Conservation (phyloP, 2,888 invertebrate genomes). For the Colletes collaris region DNA sequence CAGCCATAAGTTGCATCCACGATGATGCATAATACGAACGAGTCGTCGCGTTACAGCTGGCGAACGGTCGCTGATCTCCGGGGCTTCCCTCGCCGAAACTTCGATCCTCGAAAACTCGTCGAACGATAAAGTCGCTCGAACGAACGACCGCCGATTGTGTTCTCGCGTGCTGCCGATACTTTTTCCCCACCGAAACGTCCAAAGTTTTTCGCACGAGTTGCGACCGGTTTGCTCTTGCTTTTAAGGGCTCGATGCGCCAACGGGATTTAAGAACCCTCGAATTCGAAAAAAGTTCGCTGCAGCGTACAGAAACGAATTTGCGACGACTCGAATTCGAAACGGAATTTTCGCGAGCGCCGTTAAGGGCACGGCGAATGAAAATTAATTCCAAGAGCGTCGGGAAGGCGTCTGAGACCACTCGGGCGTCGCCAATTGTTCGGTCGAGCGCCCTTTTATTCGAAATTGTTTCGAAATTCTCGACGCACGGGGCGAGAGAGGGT, state of each 20-base stretch:
- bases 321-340: not conserved
- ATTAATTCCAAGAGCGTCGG: conserved; percentile 28
- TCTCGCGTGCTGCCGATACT: too few species aligned
- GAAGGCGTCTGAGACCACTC: not conserved
- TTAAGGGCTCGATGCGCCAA: too few species aligned
- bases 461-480: conserved; percentile 45
- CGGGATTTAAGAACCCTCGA: not conserved
- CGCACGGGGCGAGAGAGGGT: conserved; percentile 18
- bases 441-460: conserved; percentile 11
- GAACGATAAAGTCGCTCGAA: too few species aligned
- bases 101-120: not conserved
- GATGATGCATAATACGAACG: not conserved
- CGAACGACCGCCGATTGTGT: too few species aligned
- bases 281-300: not conserved
- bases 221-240: too few species aligned
- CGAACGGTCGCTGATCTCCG: not conserved
- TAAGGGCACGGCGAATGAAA: conserved; percentile 4
- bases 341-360: conserved; percentile 17
- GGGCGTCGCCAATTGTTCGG: conserved; percentile 27
- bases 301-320: conserved; percentile 2
- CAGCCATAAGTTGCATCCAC: not conserved
- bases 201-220: too few species aligned
- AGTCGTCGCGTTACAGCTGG: too few species aligned
- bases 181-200: too few species aligned
- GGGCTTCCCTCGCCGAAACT: not conserved